Evolutionary conservation across 2,797 vertebrate species (phyloP).

Genomic region (Pelochelys cantorii): DNA sequence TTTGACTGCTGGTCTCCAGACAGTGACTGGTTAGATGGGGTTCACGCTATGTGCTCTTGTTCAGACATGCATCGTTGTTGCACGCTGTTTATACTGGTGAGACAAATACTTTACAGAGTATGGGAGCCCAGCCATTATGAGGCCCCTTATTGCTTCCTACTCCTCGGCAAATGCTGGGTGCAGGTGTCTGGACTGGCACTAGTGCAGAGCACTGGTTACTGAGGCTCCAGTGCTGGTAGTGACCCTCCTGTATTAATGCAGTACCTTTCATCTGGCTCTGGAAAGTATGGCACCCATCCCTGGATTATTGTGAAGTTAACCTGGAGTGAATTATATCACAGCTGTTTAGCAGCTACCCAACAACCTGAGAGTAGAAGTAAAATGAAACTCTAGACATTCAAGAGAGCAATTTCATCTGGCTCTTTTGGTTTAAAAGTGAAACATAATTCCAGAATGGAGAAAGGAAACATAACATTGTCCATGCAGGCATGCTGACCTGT

Average conservation of each 20-base stretch:
- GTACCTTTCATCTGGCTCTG: not conserved
- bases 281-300: not conserved
- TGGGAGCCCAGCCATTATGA: slow-evolving; percentile 3
- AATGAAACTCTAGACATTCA: slow-evolving; percentile 11
- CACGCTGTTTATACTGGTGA: not conserved
- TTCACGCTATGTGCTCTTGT: not conserved
- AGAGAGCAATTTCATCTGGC: not conserved
- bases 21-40: not conserved
- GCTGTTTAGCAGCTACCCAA: not conserved
- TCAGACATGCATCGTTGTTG: not conserved
- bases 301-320: not conserved
- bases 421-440: not conserved
- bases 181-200: not conserved
- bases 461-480: not conserved
- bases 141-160: not conserved
- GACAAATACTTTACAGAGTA: slow-evolving; percentile 15
- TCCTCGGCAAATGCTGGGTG: not conserved
- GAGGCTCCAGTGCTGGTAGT: not conserved
- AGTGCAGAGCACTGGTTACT: not conserved
- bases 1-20: slow-evolving; percentile 29
- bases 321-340: not conserved
- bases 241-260: not conserved
- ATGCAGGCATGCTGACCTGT: rapidly evolving
- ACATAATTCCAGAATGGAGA: not conserved
- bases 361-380: not conserved